Base-by-base conservation (phyloP, 2,797 vertebrate genomes). In the Balearica regulorum region DNA sequence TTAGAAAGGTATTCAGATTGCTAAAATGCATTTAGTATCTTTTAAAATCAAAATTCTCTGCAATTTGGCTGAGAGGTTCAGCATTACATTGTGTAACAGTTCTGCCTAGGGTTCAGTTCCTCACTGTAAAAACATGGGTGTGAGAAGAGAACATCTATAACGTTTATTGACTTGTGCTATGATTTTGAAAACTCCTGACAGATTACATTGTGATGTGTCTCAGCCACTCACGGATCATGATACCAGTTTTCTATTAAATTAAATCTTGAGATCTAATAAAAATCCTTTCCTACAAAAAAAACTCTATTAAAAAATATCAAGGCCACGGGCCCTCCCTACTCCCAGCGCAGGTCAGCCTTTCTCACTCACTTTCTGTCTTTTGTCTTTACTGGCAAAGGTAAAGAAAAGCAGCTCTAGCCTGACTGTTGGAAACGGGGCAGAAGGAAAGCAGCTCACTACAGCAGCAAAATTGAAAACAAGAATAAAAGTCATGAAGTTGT, bases 21-120 rank as follows among this genome's bases (percentile, higher is more conserved):
- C 22, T 78, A 7, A 66, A 82, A 20, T 13, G 24, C 16, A 15
- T 39, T 44, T 43, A 4, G 8, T 6, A 2, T n/a, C 9, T 35
- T 37, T 28, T 13, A 46, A 75, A 87, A 28, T 8, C 20, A 13
- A 58, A 4, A 1, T n/a, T 25, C 54, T 44, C 7, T 28, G 39
- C 39, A 26, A 25, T 46, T n/a, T 31, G 35, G 15, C 44, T 0
- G 2, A 48, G 53, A 71, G 12, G 31, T 21, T 31, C 16, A 53
- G 62, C 28, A 6, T 1, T 16, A 1, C 0, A 13, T 2, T 29
- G 65, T 48, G n/a, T 7, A 31, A 17, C 7, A 1, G 8, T 51
- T 54, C 53, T 70, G 76, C 58, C 66, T 9, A 53, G 35, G 61
- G 26, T 10, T 51, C 72, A 35, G 58, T 9, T 88, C 44, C 25